Percentiles rank a stretch among this genome's conserved stretches.
Conservation (phyloP, 2,797 vertebrate species). For the Vipera latastei region DNA sequence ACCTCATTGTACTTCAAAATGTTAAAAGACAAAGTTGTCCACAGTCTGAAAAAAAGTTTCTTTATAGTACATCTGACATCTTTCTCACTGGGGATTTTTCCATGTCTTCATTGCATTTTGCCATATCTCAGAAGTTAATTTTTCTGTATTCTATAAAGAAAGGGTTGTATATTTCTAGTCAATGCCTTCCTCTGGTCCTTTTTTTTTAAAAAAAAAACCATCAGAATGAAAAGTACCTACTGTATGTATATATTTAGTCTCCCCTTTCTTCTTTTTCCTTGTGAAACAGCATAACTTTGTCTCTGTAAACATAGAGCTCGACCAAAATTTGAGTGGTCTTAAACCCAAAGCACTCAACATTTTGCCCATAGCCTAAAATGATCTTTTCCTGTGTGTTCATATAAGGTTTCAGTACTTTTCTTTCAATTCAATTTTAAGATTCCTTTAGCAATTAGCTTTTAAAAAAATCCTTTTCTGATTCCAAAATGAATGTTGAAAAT, state of each 20-base stretch:
- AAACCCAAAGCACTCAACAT: background rate
- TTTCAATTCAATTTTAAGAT: background rate
- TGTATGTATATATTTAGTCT: background rate
- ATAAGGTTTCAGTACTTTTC: background rate
- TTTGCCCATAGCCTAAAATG: background rate
- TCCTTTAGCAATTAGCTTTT: background rate
- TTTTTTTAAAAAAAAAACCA: background rate
- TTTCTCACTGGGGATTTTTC: background rate
- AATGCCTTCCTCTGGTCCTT: background rate
- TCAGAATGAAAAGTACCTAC: background rate
- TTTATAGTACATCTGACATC: background rate
- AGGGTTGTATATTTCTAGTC: background rate
- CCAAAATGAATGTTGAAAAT: background rate
- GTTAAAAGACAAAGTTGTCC: background rate
- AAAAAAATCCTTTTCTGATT: background rate
- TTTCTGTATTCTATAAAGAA: background rate
- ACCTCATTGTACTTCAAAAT: background rate
- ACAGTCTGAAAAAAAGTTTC: background rate
- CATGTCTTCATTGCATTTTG: background rate
- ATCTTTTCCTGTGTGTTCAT: background rate
- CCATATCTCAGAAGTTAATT: background rate
- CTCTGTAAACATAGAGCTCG: background rate
- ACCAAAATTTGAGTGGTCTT: background rate
- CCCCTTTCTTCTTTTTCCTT: background rate
- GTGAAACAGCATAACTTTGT: background rate